Base-by-base conservation (phyloP, 2,797 vertebrate genomes). In the Saxicola maurus region DNA sequence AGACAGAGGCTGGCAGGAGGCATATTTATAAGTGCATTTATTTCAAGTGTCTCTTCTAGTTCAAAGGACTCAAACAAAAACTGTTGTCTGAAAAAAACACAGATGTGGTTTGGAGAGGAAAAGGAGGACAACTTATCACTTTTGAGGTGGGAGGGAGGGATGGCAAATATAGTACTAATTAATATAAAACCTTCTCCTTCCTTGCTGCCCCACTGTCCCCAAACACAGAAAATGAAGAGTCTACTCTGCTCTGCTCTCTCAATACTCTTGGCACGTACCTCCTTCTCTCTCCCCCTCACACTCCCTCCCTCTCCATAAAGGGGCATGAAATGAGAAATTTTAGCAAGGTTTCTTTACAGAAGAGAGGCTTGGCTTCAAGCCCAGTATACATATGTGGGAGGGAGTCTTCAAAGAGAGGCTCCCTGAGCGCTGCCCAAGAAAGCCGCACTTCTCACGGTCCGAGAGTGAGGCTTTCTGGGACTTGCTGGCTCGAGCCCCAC, bases 321-420 rank as follows among this genome's bases (percentile, higher is more conserved):
- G 82, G 86, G 51, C 91, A 92, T 82, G 71, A 93, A 92, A 90
- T 83, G 86, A 95, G 80, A 86, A 92, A 94, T 94, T 94, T 93
- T 62, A 93, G 85, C 87, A 83, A 93, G 66, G 69, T 89, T 89
- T 94, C 89, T 87, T 83, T 82, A 83, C 52, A 89, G 87, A 91
- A 86, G 73, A 89, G 82, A 94, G 28, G 56, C n/a, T 86, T 95
- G 80, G 89, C 85, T 79, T 91, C 82, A 73, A 92, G 73, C 84
- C 69, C 59, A 66, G 69, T 79, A n/a, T 46, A 69, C 86, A 69
- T 51, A 68, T 75, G 80, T 88, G 62, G 76, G 55, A 93, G 67
- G 69, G 64, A 94, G 87, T 17, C 71, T 53, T 76, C 82, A 86
- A 83, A 82, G 71, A 88, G 72, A 76, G 61, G 76, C 56, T 77